Evolutionary conservation across 2,888 invertebrate genomes (phyloP), one percentile per base, ranked within the genome.

Genomic region (Chaetoderma sp.): DNA sequence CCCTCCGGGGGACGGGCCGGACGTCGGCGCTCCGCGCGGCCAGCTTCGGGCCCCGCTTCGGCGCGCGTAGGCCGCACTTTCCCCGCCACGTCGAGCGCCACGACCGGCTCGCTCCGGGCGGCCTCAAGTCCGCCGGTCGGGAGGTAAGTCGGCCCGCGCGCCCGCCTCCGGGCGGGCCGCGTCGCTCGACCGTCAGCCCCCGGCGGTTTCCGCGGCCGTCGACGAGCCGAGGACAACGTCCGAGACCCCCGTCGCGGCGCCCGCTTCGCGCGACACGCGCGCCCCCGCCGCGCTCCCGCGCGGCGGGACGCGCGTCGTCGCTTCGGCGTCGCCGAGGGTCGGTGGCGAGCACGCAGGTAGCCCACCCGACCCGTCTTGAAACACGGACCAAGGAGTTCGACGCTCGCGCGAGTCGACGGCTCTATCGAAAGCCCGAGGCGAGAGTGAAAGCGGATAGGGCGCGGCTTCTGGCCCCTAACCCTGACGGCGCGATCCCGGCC

Each of bases 381-480:
- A 91, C 90, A 91, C 90, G 90, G 90, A 91, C 91, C 90, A 91
- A 91, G 90, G 90, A 91, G 91, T 91, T 89, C 89, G 90, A 88
- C 90, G 90, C 90, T 89, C 90, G 88, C 89, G 91, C 91, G 88
- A 91, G 91, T 91, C 90, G 89, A 89, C 88, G 90, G 90, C 90
- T 87, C 44, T 60, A 73, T 72, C 80, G 81, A 88, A 90, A 89
- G 89, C 89, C 86, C 89, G 88, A 89, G 90, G 91, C 90, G 89
- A 91, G 91, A 90, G 90, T 89, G 87, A 90, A 89, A 86, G 82
- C 82, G 74, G 83, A 52, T n/a, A n/a, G n/a, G n/a, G n/a, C n/a
- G n/a, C n/a, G n/a, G n/a, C n/a, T n/a, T n/a, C n/a, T n/a, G n/a
- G n/a, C 82, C 82, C 84, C 86, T 81, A 83, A 83, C 85, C 87